Base-by-base conservation (phyloP, 2,888 invertebrate genomes). In the Cyaniris semiargus region DNA sequence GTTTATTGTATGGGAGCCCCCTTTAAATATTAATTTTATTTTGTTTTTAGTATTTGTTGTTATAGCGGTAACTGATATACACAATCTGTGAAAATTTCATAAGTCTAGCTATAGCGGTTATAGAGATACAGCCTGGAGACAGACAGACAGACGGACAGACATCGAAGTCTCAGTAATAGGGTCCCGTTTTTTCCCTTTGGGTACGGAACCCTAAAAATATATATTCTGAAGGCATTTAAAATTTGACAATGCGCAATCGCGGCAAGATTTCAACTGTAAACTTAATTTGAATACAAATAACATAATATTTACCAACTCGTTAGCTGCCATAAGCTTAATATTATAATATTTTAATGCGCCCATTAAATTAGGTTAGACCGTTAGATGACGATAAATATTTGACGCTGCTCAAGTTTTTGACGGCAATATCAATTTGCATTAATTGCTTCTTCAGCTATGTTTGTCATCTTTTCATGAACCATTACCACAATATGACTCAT, bases 201-300 rank as follows among this genome's bases (percentile, higher is more conserved):
- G 5, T 31, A 31, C 5, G 31, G 31, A 31, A 31, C 3, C 31
- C 5, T 31, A 1, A 15, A 31, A 66, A 66, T 31, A 31, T 31
- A 31, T 31, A 66, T 66, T 31, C 27, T 31, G 15, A 18, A 66
- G 66, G 27, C 31, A 66, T 66, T 31, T 66, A 66, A 27, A 66
- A 66, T 66, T 66, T 66, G 66, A 72, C 72, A 72, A 72, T 72
- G 38, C 44, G 38, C 72, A 72, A 44, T 44, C 44, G 21, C 10
- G 71, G 13, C 44, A 44, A 21, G 44, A 4, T 27, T 74, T 66
- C 15, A 72, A 23, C 44, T 72, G 44, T 23, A 8, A 74, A 74
- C 18, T 18, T 74, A 74, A 74, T 48, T 74, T 48, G 53, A 74
- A 72, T 48, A 72, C 48, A 48, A 74, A 38, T 15, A 38, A 53